Conservation (phyloP, 2,113 vertebrate species). For the Odobenus rosmarus region DNA sequence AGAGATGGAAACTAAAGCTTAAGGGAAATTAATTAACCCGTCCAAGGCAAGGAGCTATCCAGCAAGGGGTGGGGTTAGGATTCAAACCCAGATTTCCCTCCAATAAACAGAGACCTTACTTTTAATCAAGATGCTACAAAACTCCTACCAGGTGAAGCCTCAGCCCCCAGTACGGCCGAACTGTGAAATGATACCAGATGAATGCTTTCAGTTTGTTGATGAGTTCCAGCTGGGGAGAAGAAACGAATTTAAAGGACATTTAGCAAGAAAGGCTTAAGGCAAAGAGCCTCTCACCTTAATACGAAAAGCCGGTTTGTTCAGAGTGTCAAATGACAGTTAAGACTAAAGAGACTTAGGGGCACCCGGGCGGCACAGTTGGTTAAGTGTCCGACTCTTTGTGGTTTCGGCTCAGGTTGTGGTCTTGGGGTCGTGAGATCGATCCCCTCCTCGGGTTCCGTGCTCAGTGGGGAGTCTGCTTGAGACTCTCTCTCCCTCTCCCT, state of each 20-base stretch:
- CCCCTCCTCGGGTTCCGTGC: neutral
- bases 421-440: neutral
- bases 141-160: neutral
- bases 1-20: neutral
- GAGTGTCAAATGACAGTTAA: neutral
- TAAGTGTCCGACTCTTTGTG: neutral
- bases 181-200: neutral
- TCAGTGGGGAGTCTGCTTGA: neutral
- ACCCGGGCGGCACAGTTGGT: neutral
- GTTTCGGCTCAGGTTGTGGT: neutral
- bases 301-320: neutral
- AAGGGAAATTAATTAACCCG: neutral
- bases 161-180: neutral
- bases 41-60: neutral
- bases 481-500: neutral
- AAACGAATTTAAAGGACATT: neutral
- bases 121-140: neutral
- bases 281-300: neutral
- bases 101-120: neutral
- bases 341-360: neutral
- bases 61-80: neutral
- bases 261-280: neutral
- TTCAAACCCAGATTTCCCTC: neutral
- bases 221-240: neutral
- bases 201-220: neutral